Evolutionary conservation across 2,888 invertebrate genomes (phyloP).

Genomic region (Theretra japonica): DNA sequence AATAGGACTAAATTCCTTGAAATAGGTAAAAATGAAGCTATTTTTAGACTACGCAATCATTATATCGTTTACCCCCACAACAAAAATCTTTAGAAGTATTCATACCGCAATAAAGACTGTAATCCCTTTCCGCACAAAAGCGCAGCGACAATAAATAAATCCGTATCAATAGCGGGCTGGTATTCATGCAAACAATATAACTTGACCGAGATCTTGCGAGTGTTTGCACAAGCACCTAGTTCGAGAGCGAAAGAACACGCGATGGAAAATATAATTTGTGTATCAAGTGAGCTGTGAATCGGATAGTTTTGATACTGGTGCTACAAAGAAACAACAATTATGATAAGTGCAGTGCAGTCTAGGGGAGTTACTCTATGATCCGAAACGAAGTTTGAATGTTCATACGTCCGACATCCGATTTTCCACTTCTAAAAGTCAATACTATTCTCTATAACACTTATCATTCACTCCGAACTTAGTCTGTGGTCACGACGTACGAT

Average conservation of each 20-base stretch:
- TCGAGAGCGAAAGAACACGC: conserved; percentile 8
- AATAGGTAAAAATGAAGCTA: too few relatives aligned
- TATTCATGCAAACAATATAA: conserved; percentile 15
- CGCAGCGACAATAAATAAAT: conserved; percentile 5
- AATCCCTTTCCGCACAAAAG: conserved; percentile 6
- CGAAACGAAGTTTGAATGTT: too few relatives aligned
- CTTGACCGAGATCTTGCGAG: conserved; percentile 12
- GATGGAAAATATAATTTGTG: conserved; percentile 2
- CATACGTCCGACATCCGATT: too few relatives aligned
- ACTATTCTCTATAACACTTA: too few relatives aligned
- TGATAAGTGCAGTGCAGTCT: too few relatives aligned
- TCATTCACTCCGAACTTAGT: too few relatives aligned
- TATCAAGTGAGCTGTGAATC: neutral
- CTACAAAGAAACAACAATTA: too few relatives aligned
- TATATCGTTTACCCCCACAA: neutral
- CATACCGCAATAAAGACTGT: neutral
- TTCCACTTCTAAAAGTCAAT: too few relatives aligned
- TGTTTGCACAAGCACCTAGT: conserved; percentile 11
- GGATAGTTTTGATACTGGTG: neutral
- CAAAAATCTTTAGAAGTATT: neutral
- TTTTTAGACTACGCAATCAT: too few relatives aligned
- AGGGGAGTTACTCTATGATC: too few relatives aligned
- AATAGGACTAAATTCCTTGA: too few relatives aligned
- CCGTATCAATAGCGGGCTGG: conserved; percentile 4
- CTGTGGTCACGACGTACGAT: too few relatives aligned